These are phyloP conservation scores for Channa maculata DNA, from an alignment of 2,113 vertebrate species.

Conservation along the genomic window DNA sequence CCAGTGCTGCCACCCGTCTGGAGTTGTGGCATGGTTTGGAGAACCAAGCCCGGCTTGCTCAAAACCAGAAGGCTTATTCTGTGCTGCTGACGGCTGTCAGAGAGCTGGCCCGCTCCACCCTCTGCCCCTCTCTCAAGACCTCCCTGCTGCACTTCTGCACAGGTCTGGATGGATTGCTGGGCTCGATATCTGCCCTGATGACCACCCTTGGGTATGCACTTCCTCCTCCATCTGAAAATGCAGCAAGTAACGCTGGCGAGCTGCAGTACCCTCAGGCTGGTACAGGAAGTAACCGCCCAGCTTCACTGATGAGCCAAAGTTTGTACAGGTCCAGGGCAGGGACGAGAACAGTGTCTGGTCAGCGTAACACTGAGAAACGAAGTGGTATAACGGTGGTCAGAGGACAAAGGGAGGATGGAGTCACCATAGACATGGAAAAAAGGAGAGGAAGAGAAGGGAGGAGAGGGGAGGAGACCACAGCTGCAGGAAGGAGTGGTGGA, in stretches of 20 bases:
- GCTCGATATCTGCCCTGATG: conserved; percentile 94
- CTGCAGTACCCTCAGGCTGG: conserved; percentile 48
- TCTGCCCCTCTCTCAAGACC: conserved; percentile 90
- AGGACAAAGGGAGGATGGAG: conserved; percentile 60
- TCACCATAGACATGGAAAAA: conserved; percentile 44
- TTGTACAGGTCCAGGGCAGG: conserved; percentile 54
- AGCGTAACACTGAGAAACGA: conserved; percentile 51
- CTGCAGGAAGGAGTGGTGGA: conserved; percentile 42
- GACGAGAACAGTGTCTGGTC: conserved; percentile 31
- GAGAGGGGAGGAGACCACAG: conserved; percentile 35
- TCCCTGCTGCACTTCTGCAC: conserved; percentile 94
- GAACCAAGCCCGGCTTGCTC: conserved; percentile 91
- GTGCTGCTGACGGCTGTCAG: conserved; percentile 92
- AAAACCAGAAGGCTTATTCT: conserved; percentile 96
- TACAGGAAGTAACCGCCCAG: conserved; percentile 47
- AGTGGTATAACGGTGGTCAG: conserved; percentile 41
- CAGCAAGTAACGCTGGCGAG: conserved; percentile 17
- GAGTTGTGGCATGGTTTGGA: conserved; percentile 94
- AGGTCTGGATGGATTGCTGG: conserved; percentile 92
- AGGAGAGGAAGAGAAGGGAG: conserved; percentile 62
- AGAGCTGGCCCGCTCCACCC: conserved; percentile 88
- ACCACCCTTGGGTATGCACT: conserved; percentile 89
- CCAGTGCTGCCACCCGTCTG: conserved; percentile 93
- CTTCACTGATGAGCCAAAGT: conserved; percentile 74
- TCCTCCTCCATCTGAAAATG: conserved; percentile 72